Evolutionary conservation across 2,797 vertebrate genomes (phyloP).

Genomic region (Choloepus didactylus): DNA sequence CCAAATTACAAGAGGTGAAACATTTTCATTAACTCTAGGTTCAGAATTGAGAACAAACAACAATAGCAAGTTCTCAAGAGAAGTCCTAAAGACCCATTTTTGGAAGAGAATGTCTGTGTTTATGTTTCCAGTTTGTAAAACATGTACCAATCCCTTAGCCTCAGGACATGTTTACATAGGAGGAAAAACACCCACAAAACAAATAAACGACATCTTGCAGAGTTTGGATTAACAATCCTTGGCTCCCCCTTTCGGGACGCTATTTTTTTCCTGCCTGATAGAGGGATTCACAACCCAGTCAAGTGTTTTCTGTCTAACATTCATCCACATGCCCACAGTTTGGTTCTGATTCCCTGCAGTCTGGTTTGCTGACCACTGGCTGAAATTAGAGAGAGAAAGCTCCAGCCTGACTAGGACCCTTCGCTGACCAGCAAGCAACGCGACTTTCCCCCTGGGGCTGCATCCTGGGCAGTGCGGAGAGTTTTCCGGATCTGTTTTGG

Average conservation of each 20-base stretch:
- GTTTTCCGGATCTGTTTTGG: background rate
- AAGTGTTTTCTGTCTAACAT: background rate
- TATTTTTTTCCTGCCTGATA: background rate
- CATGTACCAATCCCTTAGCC: slow-evolving; percentile 77
- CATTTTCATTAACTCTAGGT: slow-evolving; percentile 22
- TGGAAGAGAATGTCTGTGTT: slow-evolving; percentile 85
- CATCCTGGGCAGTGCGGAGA: background rate
- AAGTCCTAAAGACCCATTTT: slow-evolving; percentile 76
- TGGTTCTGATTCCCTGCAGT: background rate
- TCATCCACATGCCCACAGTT: background rate
- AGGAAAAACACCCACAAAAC: slow-evolving; percentile 80
- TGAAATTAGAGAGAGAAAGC: background rate
- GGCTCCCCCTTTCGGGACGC: background rate
- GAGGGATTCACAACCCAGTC: background rate
- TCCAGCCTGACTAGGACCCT: background rate
- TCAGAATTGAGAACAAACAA: slow-evolving; percentile 58
- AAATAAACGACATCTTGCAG: slow-evolving; percentile 72
- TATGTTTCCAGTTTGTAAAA: slow-evolving; percentile 78
- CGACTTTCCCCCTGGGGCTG: background rate
- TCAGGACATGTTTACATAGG: slow-evolving; percentile 79
- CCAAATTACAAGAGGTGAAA: slow-evolving; percentile 1
- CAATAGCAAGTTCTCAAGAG: slow-evolving; percentile 24
- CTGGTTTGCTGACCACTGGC: background rate
- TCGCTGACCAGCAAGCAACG: background rate
- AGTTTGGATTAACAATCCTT: background rate